Conservation (phyloP, 2,888 invertebrate genomes). For the Empis stercorea region DNA sequence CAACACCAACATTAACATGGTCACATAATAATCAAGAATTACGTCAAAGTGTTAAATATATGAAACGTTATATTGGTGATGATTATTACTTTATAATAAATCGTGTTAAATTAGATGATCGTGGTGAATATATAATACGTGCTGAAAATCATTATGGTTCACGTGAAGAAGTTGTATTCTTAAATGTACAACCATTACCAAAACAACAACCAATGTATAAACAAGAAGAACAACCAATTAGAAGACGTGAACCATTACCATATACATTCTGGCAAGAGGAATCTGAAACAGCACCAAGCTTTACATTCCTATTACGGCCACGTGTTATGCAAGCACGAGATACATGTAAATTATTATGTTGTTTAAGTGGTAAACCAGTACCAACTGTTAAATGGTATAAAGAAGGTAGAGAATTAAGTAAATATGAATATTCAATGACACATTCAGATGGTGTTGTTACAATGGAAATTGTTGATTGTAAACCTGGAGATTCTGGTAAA, state of each 20-base stretch:
- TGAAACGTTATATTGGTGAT: conserved; percentile 94
- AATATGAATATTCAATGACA: conserved; percentile 81
- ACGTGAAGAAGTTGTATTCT: conserved; percentile 90
- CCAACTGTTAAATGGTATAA: conserved; percentile 90
- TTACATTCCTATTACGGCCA: conserved; percentile 96
- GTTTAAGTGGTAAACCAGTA: conserved; percentile 86
- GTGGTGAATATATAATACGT: conserved; percentile 93
- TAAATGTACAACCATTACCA: conserved; percentile 75
- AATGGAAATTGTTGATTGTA: conserved; percentile 90
- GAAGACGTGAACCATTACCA: conserved; percentile 68
- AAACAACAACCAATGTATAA: conserved; percentile 37
- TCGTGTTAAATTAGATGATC: conserved; percentile 85
- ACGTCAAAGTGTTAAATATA: conserved; percentile 94
- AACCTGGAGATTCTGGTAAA: conserved; percentile 89
- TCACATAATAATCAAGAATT: conserved; percentile 84
- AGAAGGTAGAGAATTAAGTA: conserved; percentile 81
- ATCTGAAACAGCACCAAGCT: conserved; percentile 84
- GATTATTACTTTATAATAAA: conserved; percentile 97
- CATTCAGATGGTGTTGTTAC: conserved; percentile 92
- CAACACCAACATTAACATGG: conserved; percentile 93
- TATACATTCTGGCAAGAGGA: conserved; percentile 89
- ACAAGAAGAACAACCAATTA: conserved; percentile 55
- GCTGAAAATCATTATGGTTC: conserved; percentile 96
- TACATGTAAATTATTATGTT: conserved; percentile 95
- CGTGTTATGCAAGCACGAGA: conserved; percentile 94